Base-by-base conservation (phyloP, 2,888 invertebrate species). In the Diarsia dahlii region DNA sequence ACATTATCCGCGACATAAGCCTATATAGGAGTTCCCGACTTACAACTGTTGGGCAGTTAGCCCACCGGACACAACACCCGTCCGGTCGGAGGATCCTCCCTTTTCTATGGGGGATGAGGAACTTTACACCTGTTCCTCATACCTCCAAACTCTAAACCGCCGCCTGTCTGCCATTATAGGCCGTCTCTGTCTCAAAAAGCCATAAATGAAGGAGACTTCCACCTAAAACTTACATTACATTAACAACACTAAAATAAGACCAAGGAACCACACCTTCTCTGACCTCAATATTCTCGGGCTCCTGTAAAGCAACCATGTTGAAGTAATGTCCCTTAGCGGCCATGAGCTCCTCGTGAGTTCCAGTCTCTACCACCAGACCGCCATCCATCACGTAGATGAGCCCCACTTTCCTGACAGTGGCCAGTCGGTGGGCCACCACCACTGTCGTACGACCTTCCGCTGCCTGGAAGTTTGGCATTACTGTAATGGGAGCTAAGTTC, bases 371-470 rank as follows among this genome's bases (percentile, higher is more conserved):
- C 0, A 98, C 97, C 83, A 93, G 89, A 0, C 98, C 98, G 23
- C 97, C 93, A 48, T 97, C 94, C 83, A 97, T 91, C 0, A 97
- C 97, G 75, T 91, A 90, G 79, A 93, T 93, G 9, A 90, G 50
- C 60, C 98, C 97, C 1, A 97, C 98, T 75, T 97, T 95, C 58
- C 97, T 95, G 71, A 98, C 97, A 0, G 98, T 98, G 0, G 98
- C 97, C 58, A 99, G 95, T 23, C 98, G 97, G 94, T 99, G 98
- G 18, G 98, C 98, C 83, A 99, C 98, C 20, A 98, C 97, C 48
- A 98, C 97, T 81, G 98, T 98, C 0, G 98, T 98, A 67, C 98
- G 96, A 18, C 98, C 98, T 88, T 97, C 96, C 78, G 98, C 97
- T 0, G 98, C 98, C 92, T 93, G 65, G 15, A 15, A 58, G 23